Conservation (phyloP, 2,113 vertebrate species). For the Corythornis madagascariensis region DNA sequence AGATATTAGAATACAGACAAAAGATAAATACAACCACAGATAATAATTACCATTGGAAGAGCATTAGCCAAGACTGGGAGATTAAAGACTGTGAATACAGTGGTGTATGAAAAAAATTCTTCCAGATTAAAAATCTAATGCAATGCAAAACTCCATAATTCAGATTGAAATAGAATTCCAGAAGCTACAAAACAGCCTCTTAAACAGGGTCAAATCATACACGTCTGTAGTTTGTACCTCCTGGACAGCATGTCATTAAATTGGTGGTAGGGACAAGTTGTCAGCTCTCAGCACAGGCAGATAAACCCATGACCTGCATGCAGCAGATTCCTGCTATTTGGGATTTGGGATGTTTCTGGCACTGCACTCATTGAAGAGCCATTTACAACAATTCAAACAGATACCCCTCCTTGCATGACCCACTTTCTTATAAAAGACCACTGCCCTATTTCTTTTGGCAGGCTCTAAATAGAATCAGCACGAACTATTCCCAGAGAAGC, state of each 20-base stretch:
- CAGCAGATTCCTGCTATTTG: neutral
- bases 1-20: slow-evolving; percentile 12
- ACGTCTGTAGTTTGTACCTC: neutral
- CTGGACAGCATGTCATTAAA: neutral
- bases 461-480: neutral
- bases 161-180: neutral
- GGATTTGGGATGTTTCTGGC: neutral
- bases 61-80: neutral
- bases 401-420: neutral
- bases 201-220: neutral
- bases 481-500: neutral
- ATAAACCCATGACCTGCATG: neutral
- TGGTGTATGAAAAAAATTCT: neutral
- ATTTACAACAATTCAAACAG: neutral
- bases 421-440: neutral
- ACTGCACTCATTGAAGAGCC: neutral
- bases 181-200: neutral
- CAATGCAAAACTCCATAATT: neutral
- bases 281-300: neutral
- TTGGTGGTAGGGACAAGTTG: neutral
- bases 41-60: slow-evolving; percentile 24
- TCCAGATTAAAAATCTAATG: neutral
- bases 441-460: neutral
- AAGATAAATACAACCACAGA: slow-evolving; percentile 16
- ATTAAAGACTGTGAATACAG: neutral